A percentile compares a stretch with the other conserved stretches of the same genome.
Conservation (phyloP, 1,140 invertebrate genomes). For the Sarcophaga bullata region DNA sequence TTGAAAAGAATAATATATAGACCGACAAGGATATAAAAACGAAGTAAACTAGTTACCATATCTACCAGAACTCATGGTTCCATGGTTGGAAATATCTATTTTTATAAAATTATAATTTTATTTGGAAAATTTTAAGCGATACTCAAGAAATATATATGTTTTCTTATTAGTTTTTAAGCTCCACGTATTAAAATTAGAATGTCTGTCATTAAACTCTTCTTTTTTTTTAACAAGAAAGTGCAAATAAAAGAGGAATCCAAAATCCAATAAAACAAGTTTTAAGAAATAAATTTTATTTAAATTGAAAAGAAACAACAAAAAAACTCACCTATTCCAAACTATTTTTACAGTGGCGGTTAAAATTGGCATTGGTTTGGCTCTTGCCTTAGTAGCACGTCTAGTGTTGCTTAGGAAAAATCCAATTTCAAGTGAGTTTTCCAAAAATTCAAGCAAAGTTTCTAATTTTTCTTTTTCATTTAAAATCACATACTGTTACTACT, state of each 20-base stretch:
- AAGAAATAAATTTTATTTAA: no score
- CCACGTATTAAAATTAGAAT: neutral
- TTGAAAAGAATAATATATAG: no score
- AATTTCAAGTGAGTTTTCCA: conserved; percentile 65
- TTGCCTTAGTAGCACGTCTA: conserved; percentile 80
- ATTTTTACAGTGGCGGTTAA: conserved; percentile 80
- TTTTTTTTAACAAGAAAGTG: conserved; percentile 62
- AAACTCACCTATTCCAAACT: conserved; percentile 41
- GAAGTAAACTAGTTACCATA: no score
- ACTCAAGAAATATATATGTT: no score
- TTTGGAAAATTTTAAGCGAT: no score
- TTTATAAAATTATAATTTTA: no score
- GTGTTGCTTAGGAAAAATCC: conserved; percentile 71
- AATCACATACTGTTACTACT: neutral
- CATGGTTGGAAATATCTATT: no score
- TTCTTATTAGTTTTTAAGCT: no score
- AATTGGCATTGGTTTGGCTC: conserved; percentile 78
- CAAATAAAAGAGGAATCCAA: conserved; percentile 47
- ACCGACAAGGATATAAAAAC: no score
- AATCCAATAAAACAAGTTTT: no score
- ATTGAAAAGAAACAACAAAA: conserved; percentile 1
- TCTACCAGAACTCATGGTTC: no score
- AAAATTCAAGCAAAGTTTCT: conserved; percentile 18
- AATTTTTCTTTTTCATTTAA: neutral
- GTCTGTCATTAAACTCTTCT: neutral